Evolutionary conservation across 2,113 vertebrate genomes (phyloP), one percentile per base, ranked within the genome.

Genomic region (Agelaius tricolor): DNA sequence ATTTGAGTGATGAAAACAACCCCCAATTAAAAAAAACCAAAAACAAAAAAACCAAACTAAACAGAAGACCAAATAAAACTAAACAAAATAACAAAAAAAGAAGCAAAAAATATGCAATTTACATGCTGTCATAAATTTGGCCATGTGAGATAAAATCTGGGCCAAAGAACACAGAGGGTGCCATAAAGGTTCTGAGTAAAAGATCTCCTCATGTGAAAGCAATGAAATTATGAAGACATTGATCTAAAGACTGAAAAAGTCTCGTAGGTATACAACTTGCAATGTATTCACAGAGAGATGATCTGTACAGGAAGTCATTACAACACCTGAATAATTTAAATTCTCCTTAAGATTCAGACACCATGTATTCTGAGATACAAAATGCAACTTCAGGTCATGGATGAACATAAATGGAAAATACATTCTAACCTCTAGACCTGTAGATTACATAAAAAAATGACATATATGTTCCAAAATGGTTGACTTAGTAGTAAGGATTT

Each of bases 121-220:
- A 61, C 6, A 37, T 51, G 8, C 3, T 74, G 5, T 55, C 10
- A 51, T 43, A 43, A 55, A 85, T 78, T 61, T 72, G 8, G 3
- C 26, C 11, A 31, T 7, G 4, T 27, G 15, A 43, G 17, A 23
- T 13, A 5, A 65, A 81, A 74, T 73, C 26, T 59, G 35, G 5
- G 10, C 8, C 3, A 4, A 87, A 85, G 33, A 61, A 61, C 5
- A 30, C 0, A n/a, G 10, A 27, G 4, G 1, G 2, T 43, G 1
- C 7, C 23, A 21, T 61, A 69, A 69, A 77, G 62, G 41, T 44
- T 39, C 22, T 55, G 30, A 87, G 6, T 35, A 30, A 59, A 20
- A 57, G 5, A 72, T 80, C 49, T 84, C 10, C 22, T 49, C 8
- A 4, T 28, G 7, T 46, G 26, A 61, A 87, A 82, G 11, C 5